Base-by-base conservation (phyloP, 2,797 vertebrate genomes). In the Trematomus bernacchii region DNA sequence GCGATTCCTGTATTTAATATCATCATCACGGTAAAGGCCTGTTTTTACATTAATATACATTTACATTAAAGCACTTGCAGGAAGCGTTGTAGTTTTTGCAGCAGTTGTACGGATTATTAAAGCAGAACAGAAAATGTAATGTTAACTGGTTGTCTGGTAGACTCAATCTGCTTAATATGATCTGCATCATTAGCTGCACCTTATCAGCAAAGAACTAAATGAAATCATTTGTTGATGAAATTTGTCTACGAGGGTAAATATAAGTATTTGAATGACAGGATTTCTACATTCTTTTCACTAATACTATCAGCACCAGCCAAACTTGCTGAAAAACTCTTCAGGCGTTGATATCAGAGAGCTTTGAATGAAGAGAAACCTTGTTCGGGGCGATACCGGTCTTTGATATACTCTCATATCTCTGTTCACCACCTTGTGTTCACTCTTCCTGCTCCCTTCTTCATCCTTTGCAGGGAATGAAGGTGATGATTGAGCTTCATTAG, bases 401-500 rank as follows among this genome's bases (percentile, higher is more conserved):
- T 72, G 47, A 71, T 73, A 53, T 53, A 15, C 51, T 80, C 59
- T 14, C 30, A 33, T 66, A 77, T 77, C 69, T 76, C 21, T 1
- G 50, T 89, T 83, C 85, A 9, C 91, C 89, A 85, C 37, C 47
- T 71, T 87, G 89, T 89, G 86, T 82, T 58, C 68, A 67, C 66
- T 85, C 71, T 27, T 80, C 76, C 81, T 54, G 53, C 85, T 91
- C 82, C 77, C 77, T 82, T 76, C 84, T 83, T 82, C 82, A 73
- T 86, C 86, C 83, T 91, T 89, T 61, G 82, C 53, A 88, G 79
- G 76, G 76, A 91, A 86, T 90, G 71, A 86, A 80, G 73, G 64
- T 79, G 80, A 89, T 93, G 89, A 94, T 94, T 71, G 77, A 83
- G 87, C 88, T 91, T 92, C 85, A 90, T 91, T 92, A 93, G 78